These are phyloP conservation scores for Drosophila buzzatii DNA, from an alignment of 2,888 invertebrate species.

Conservation along the genomic window DNA sequence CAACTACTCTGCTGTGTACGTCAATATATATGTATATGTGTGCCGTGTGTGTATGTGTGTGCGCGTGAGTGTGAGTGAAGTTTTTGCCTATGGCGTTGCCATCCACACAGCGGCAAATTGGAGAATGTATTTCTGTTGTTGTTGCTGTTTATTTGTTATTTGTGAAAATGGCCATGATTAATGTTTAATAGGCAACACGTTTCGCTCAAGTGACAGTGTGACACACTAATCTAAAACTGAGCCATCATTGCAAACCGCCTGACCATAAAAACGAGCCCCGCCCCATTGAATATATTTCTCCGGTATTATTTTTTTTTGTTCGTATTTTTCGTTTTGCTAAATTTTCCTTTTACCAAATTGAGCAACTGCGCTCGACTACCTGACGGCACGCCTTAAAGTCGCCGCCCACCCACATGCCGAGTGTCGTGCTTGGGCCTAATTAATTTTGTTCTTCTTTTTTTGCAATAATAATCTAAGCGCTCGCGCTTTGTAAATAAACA, in stretches of 20 bases:
- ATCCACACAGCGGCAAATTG: constrained; percentile 58
- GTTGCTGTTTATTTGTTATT: constrained; percentile 36
- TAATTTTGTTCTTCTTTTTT: constrained; percentile 52
- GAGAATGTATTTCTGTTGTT: constrained; percentile 28
- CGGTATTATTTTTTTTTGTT: not conserved
- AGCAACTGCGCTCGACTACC: constrained; percentile 43
- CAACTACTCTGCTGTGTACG: constrained; percentile 4
- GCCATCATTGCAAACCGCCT: constrained; percentile 34
- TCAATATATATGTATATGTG: constrained; percentile 9
- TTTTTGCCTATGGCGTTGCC: constrained; percentile 66
- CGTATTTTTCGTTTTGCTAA: not conserved
- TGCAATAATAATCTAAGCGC: constrained; percentile 61
- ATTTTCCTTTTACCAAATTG: constrained; percentile 43
- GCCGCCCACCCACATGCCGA: constrained; percentile 20
- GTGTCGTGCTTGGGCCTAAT: constrained; percentile 69
- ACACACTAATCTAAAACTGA: constrained; percentile 52
- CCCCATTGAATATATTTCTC: constrained; percentile 41
- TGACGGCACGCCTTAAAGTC: constrained; percentile 36
- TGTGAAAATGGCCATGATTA: constrained; percentile 59
- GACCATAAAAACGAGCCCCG: constrained; percentile 51
- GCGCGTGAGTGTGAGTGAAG: constrained; percentile 27
- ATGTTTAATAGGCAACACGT: constrained; percentile 49
- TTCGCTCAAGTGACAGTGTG: constrained; percentile 60
- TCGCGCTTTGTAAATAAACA: constrained; percentile 59
- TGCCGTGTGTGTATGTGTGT: constrained; percentile 2